phyloP scores from a whole-genome alignment of 2,888 invertebrate species.

The Ypsolopha scabrella region DNA sequence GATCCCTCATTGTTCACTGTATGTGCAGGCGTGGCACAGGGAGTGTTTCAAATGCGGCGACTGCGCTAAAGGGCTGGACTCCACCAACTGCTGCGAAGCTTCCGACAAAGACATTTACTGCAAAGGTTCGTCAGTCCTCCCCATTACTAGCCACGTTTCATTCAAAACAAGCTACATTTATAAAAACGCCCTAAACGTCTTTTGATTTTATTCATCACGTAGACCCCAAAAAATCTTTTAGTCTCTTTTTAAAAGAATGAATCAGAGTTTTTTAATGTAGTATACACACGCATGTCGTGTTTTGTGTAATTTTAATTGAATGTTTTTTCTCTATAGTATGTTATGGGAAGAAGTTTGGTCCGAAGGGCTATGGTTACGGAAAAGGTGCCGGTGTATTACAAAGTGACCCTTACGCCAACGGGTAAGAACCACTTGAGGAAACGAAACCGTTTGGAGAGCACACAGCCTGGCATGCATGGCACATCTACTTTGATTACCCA shows the following conservation, averaged over 20 bases:
- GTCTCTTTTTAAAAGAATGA: no score
- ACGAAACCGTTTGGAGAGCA: conserved; percentile 49
- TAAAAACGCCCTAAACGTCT: no score
- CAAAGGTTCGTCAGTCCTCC: conserved; percentile 79
- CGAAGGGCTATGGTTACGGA: conserved; percentile 97
- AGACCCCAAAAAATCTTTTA: no score
- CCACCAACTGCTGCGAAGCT: conserved; percentile 92
- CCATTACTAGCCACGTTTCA: neutral
- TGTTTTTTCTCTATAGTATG: conserved; percentile 77
- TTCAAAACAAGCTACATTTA: neutral
- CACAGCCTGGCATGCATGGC: conserved; percentile 27
- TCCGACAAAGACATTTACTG: conserved; percentile 97
- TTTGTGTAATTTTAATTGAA: conserved; percentile 26
- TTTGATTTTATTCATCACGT: no score
- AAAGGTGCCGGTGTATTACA: conserved; percentile 95
- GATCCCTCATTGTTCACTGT: conserved; percentile 48
- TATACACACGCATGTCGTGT: conserved; percentile 6
- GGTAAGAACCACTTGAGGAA: conserved; percentile 71
- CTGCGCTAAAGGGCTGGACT: conserved; percentile 90
- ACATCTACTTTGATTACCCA: conserved; percentile 8
- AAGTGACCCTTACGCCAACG: conserved; percentile 87
- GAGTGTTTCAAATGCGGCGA: conserved; percentile 94
- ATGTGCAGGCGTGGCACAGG: conserved; percentile 88
- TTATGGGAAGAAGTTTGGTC: conserved; percentile 97
- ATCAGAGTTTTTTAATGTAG: neutral